Evolutionary conservation across 1,140 invertebrate species (phyloP).

Genomic region (Polyergus mexicanus): DNA sequence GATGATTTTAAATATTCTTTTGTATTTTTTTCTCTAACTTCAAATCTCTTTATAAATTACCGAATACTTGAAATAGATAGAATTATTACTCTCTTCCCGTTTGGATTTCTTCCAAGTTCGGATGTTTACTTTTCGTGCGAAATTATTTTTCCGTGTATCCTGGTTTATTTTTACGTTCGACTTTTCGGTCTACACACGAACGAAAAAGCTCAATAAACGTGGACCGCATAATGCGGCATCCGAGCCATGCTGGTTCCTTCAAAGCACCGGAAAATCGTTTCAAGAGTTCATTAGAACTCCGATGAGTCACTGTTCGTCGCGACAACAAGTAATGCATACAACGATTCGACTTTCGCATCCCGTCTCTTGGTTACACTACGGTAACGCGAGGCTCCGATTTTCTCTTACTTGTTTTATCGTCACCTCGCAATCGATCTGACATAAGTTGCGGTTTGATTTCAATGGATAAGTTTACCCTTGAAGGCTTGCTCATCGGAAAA

Average conservation of each 20-base stretch:
- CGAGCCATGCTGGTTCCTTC: conserved; percentile 40
- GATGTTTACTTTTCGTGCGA: conserved; percentile 9
- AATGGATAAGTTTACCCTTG: conserved; percentile 73
- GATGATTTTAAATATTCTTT: background rate
- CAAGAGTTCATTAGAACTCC: conserved; percentile 40
- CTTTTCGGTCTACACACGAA: conserved; percentile 16
- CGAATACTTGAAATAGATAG: background rate
- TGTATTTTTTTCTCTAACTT: background rate
- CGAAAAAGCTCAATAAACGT: conserved; percentile 5
- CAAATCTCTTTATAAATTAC: background rate
- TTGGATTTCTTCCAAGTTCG: conserved; percentile 43
- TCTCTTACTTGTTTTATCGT: conserved; percentile 70
- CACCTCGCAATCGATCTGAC: conserved; percentile 42
- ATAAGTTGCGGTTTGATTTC: conserved; percentile 76
- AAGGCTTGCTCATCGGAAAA: background rate
- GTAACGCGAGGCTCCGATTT: conserved; percentile 64
- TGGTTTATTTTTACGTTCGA: conserved; percentile 36
- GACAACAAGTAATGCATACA: conserved; percentile 18
- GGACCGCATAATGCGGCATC: conserved; percentile 22
- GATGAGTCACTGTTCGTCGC: conserved; percentile 62
- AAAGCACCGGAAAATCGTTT: conserved; percentile 61
- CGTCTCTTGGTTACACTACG: conserved; percentile 40
- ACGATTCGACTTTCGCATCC: conserved; percentile 39
- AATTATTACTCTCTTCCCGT: conserved; percentile 41
- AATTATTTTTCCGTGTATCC: conserved; percentile 39